Conservation (phyloP, 2,113 vertebrate genomes). For the Collichthys lucidus region DNA sequence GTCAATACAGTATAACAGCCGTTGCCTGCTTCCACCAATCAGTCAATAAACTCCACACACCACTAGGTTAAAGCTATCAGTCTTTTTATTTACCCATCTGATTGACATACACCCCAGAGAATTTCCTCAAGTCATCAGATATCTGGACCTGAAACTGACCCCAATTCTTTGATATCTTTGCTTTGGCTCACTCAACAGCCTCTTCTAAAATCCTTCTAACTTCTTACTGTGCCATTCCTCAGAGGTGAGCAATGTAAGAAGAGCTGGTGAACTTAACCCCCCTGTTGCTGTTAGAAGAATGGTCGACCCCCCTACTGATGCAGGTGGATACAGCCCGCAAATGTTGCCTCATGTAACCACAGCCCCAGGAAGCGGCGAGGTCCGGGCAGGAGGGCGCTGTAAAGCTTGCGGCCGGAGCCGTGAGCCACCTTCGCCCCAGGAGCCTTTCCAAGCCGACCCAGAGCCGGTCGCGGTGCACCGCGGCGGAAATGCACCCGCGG, state of each 20-base stretch:
- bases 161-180: slow-evolving; percentile 40
- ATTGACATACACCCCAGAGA: neutral
- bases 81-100: slow-evolving; percentile 2
- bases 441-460: too few species aligned
- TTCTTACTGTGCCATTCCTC: slow-evolving; percentile 64
- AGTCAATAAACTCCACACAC: slow-evolving; percentile 14
- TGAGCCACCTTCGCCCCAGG: too few species aligned
- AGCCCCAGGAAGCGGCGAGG: neutral
- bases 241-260: slow-evolving; percentile 74
- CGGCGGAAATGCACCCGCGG: too few species aligned
- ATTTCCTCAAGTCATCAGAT: slow-evolving; percentile 27
- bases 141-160: slow-evolving; percentile 42
- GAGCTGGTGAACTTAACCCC: slow-evolving; percentile 26
- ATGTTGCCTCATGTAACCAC: slow-evolving; percentile 21
- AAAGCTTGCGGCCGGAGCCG: too few species aligned
- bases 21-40: neutral
- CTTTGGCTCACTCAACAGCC: slow-evolving; percentile 29
- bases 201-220: slow-evolving; percentile 27
- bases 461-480: too few species aligned
- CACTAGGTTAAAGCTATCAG: slow-evolving; percentile 14
- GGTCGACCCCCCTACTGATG: slow-evolving; percentile 51
- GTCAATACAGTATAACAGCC: neutral
- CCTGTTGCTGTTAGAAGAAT: slow-evolving; percentile 66
- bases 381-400: too few species aligned
- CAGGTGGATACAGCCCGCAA: slow-evolving; percentile 14